Evolutionary conservation across 2,113 vertebrate species (phyloP), one percentile per base, ranked within the genome.

Genomic region (Eurystomus gularis): DNA sequence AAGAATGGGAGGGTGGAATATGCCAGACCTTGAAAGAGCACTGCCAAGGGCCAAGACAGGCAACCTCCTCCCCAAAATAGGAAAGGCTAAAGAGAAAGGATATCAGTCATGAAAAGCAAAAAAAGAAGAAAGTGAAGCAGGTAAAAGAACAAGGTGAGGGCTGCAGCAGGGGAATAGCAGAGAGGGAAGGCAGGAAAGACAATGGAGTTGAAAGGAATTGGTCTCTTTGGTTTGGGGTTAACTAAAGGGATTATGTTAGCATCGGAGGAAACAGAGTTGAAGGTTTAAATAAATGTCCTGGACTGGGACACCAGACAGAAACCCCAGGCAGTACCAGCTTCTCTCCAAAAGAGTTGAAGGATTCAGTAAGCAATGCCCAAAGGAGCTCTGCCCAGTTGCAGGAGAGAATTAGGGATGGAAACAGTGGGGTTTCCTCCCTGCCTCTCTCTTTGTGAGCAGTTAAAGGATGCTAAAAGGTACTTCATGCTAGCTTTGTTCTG

Each of bases 11-110:
- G 20, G 17, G 25, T 55, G 83, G 77, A 90, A 86, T 39, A 93
- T 83, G 44, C 13, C 42, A 93, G 57, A 80, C 17, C 35, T 88
- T 93, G 64, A 92, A 94, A 90, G 76, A 94, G 42, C 42, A 35
- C 60, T 71, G 64, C 29, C 68, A 75, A 65, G 44, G 35, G 25
- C 64, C 65, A 79, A 51, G 48, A 92, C 55, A 91, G 51, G 33
- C 28, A 95, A 70, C 52, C 60, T 90, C 25, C 55, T 90, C 76
- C 65, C 24, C 0, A 0, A 62, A 90, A 90, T 33, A 86, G 72
- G 40, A 88, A 93, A 94, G 39, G 51, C 24, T 88, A 64, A 92
- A 86, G 76, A 92, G 64, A 93, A 95, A 86, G 51, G 21, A 78
- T 42, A 78, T 86, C 54, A 92, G 51, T 88, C 35, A 70, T 1